Evolutionary conservation across 2,797 vertebrate genomes (phyloP).

Genomic region (Nannoperca australis): DNA sequence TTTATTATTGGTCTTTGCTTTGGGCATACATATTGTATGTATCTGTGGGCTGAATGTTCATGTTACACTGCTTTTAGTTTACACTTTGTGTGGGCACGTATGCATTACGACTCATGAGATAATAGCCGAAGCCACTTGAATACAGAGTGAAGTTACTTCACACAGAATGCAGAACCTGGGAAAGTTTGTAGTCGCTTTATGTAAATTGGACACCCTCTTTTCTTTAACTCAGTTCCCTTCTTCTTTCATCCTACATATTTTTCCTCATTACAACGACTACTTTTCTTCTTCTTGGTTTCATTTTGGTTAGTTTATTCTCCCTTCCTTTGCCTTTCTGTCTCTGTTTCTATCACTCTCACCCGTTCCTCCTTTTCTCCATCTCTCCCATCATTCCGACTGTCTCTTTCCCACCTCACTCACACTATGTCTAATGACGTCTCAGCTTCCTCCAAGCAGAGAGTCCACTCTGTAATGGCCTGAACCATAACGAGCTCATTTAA

Average conservation of each 20-base stretch:
- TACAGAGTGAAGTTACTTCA: constrained; percentile 13
- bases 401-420: constrained; percentile 33
- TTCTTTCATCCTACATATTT: constrained; percentile 27
- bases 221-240: constrained; percentile 9
- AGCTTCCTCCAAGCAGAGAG: constrained; percentile 52
- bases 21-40: constrained; percentile 5
- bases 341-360: constrained; percentile 10
- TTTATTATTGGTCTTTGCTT: constrained; percentile 1
- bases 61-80: constrained; percentile 29
- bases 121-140: constrained; percentile 4
- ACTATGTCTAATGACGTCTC: constrained; percentile 57
- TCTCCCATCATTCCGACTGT: constrained; percentile 6
- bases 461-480: constrained; percentile 50
- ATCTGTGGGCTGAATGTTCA: constrained; percentile 29
- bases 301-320: constrained; percentile 11
- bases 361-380: constrained; percentile 6
- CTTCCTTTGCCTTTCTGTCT: background rate
- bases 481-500: constrained; percentile 76
- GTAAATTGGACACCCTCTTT: constrained; percentile 4
- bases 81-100: background rate
- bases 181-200: constrained; percentile 12
- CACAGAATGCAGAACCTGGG: constrained; percentile 15
- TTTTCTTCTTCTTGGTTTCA: constrained; percentile 2
- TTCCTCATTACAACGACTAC: background rate
- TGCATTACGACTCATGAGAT: constrained; percentile 22